phyloP scores from a whole-genome alignment of 2,113 vertebrate species.

The Aspidoscelis tigris region DNA sequence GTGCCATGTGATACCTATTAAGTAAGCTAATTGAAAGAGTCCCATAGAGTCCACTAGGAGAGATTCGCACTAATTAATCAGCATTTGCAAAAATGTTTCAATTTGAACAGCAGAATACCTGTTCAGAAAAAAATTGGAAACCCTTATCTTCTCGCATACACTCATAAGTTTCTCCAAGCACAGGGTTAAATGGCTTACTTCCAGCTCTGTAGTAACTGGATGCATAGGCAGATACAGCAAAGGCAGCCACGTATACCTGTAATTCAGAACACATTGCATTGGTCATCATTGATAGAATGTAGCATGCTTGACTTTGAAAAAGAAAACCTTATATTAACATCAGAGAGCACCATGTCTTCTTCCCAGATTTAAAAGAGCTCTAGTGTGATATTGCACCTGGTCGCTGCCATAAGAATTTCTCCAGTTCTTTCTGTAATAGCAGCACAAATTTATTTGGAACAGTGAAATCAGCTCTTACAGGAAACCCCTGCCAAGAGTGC shows the following conservation, averaged over 20 bases:
- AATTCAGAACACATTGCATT: conserved; percentile 34
- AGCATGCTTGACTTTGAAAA: conserved; percentile 6
- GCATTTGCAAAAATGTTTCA: conserved; percentile 23
- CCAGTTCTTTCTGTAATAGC: no score
- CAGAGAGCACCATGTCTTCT: background rate
- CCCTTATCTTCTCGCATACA: conserved; percentile 91
- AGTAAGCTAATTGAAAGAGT: background rate
- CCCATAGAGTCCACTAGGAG: background rate
- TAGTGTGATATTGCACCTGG: no score
- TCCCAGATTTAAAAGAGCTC: background rate
- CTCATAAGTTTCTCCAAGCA: conserved; percentile 96
- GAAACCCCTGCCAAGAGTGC: no score
- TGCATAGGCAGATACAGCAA: conserved; percentile 91
- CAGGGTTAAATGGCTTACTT: conserved; percentile 96
- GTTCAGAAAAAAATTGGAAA: conserved; percentile 92
- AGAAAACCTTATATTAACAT: background rate
- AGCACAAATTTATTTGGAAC: no score
- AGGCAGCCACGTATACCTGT: conserved; percentile 93
- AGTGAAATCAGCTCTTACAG: no score
- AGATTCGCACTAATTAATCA: conserved; percentile 13
- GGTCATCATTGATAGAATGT: background rate
- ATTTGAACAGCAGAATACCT: conserved; percentile 75
- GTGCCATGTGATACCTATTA: background rate
- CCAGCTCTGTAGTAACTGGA: conserved; percentile 94
- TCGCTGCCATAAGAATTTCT: no score